Evolutionary conservation across 2,797 vertebrate genomes (phyloP).

Genomic region (Enteromius argenteus): DNA sequence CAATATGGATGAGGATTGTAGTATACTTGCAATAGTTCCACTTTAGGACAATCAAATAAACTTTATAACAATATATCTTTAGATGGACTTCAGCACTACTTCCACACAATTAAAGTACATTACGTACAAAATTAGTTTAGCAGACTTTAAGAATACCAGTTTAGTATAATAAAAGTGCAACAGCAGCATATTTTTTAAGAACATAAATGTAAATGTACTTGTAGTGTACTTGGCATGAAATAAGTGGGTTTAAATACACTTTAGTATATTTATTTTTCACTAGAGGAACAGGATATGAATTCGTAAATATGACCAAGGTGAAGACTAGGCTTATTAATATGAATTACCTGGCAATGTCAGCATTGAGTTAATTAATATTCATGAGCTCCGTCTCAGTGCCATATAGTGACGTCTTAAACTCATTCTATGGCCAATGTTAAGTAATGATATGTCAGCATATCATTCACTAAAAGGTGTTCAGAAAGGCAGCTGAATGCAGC

Average conservation of each 20-base stretch:
- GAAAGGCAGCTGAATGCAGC: constrained; percentile 2
- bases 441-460: not conserved
- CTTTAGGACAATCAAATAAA: no score
- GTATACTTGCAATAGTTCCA: no score
- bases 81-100: no score
- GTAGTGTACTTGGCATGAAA: not conserved
- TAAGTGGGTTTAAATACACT: no score
- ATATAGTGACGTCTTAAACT: constrained; percentile 3
- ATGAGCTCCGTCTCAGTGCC: not conserved
- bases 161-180: no score
- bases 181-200: no score
- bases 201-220: not conserved
- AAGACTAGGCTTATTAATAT: not conserved
- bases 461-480: not conserved
- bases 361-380: not conserved
- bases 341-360: not conserved
- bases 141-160: no score
- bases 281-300: not conserved
- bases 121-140: no score
- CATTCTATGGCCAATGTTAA: not conserved
- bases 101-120: no score
- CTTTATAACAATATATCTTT: no score
- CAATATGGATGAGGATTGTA: no score
- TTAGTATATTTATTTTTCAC: no score
- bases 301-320: not conserved